Evolutionary conservation across 2,113 vertebrate species (phyloP), one percentile per base, ranked within the genome.

Genomic region (Albula goreensis): DNA sequence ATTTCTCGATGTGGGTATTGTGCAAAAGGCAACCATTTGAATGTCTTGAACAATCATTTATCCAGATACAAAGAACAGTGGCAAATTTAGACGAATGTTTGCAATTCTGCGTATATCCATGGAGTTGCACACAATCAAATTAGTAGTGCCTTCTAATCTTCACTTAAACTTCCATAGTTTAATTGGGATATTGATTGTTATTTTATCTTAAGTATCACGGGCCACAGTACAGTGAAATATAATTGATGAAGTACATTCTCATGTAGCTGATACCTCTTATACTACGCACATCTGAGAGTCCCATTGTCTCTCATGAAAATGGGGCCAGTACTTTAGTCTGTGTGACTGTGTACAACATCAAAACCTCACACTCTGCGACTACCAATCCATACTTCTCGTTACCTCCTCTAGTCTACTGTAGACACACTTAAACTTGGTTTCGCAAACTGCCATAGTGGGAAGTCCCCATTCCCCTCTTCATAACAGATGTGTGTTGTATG

Each of bases 261-360:
- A 84, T 50, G 41, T 85, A 77, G n/a, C 51, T n/a, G 8, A 31
- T 74, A 74, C 25, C 70, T n/a, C 7, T n/a, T 74, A 31, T 49
- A 79, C 41, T 79, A 48, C 15, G 78, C 31, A 78, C 56, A 78
- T 77, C 77, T 85, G 51, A 56, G 25, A n/a, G 78, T 56, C 48
- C 6, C 49, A 49, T 53, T 4, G 13, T 50, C 31, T 63, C 84
- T 66, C 57, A 41, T 50, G 56, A 79, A 80, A 80, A 41, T 77
- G 7, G 10, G 19, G 78, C 53, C 85, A 63, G 85, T 85, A 53
- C 57, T 85, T 85, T 8, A 12, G 48, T 50, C 48, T 85, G 56
- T 50, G 11, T 81, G 57, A 50, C 78, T 80, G 13, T 50, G n/a
- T 4, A n/a, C 31, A 13, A 17, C 11, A 15, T 7, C 15, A 15